A percentile compares a stretch with the other conserved stretches of the same genome.
phyloP scores from a whole-genome alignment of 2,797 vertebrate genomes.

The Hippocampus kuda region DNA sequence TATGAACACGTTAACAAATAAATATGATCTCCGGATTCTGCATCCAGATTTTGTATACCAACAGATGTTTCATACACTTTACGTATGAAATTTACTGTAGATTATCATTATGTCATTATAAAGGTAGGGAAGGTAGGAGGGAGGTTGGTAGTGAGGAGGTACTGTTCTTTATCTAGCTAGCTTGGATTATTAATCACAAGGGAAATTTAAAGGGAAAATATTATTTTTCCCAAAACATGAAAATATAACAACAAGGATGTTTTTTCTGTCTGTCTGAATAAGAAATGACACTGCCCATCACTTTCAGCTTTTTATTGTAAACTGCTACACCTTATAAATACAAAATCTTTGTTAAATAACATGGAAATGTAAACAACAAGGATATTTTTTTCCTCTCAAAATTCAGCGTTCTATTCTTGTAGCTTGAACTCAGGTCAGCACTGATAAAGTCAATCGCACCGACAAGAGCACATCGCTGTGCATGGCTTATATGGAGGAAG shows the following conservation, averaged over 20 bases:
- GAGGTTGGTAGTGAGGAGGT: too few species aligned
- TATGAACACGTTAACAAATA: background rate
- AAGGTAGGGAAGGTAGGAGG: background rate
- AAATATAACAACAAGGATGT: background rate
- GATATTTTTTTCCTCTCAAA: background rate
- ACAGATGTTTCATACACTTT: background rate
- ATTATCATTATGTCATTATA: background rate
- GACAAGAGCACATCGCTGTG: background rate
- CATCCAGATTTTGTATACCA: background rate
- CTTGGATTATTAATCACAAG: background rate
- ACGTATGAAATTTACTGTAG: too few species aligned
- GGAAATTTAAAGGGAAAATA: background rate
- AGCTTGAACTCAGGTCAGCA: background rate
- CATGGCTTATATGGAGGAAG: constrained; percentile 2
- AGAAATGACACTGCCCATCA: background rate
- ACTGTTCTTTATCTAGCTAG: too few species aligned
- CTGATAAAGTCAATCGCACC: background rate
- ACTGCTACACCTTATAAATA: constrained; percentile 8
- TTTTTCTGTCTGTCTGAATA: background rate
- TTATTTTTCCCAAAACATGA: too few species aligned
- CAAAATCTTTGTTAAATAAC: constrained; percentile 11
- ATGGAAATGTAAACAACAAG: constrained; percentile 7
- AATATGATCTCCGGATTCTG: background rate
- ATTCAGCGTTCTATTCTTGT: background rate
- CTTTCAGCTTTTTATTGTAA: constrained; percentile 7